A percentile compares a stretch with the other conserved stretches of the same genome.
These are phyloP conservation scores for Pyrgus malvae DNA, from an alignment of 2,888 invertebrate species.

Conservation along the genomic window DNA sequence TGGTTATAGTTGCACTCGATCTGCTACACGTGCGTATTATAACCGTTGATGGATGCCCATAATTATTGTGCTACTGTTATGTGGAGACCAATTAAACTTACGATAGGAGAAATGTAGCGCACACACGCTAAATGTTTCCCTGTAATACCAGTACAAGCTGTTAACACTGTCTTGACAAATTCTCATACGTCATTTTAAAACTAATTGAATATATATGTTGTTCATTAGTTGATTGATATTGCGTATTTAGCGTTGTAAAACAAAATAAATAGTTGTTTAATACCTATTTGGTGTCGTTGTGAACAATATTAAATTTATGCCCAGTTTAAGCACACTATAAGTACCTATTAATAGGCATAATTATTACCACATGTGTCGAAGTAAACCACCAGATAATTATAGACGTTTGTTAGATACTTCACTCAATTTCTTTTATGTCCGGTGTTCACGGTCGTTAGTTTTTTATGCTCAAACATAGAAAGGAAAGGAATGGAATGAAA, in stretches of 20 bases:
- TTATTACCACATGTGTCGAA: constrained; percentile 23
- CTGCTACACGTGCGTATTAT: constrained; percentile 12
- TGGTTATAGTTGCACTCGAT: constrained; percentile 23
- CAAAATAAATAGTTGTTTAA: neutral
- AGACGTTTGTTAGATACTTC: constrained; percentile 14
- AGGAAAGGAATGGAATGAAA: constrained; percentile 19
- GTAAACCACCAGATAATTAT: constrained; percentile 23
- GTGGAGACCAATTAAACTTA: constrained; percentile 11
- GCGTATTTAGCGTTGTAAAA: too few species aligned
- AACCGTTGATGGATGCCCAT: constrained; percentile 14
- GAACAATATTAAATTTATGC: constrained; percentile 2
- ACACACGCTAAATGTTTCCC: constrained; percentile 2
- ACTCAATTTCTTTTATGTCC: constrained; percentile 16
- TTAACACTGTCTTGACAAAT: neutral
- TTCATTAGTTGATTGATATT: too few species aligned
- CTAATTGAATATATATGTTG: too few species aligned
- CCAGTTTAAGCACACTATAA: constrained; percentile 3
- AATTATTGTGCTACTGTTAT: constrained; percentile 16
- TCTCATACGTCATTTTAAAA: neutral
- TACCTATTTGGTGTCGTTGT: too few species aligned
- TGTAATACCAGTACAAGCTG: neutral
- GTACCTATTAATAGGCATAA: constrained; percentile 6
- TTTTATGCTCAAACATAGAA: constrained; percentile 11
- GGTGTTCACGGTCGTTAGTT: constrained; percentile 26
- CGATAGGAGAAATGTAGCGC: constrained; percentile 2